Evolutionary conservation across 2,797 vertebrate genomes (phyloP).

Genomic region (Amblyopsis hoosieri): DNA sequence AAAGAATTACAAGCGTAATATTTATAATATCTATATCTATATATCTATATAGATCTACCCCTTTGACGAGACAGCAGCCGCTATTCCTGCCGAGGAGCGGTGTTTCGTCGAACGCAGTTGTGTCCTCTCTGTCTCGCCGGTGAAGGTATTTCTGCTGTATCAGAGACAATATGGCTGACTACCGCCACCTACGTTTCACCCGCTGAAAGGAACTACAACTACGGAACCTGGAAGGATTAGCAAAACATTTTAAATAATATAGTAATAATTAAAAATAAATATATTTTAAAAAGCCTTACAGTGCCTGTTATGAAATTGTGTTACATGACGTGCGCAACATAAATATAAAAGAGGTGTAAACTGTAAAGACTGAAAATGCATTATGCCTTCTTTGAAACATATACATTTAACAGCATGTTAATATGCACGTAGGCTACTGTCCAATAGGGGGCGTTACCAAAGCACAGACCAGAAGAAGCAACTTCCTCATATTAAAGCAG

Average conservation of each 20-base stretch:
- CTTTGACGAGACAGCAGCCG: constrained; percentile 25
- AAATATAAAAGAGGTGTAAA: too few relatives aligned
- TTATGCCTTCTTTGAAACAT: too few relatives aligned
- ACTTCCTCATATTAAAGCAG: too few relatives aligned
- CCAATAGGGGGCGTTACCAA: constrained; percentile 36
- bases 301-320: background rate
- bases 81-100: constrained; percentile 26
- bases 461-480: background rate
- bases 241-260: background rate
- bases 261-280: background rate
- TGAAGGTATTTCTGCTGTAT: constrained; percentile 69
- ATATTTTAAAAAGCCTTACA: background rate
- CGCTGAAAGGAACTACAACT: constrained; percentile 19
- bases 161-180: constrained; percentile 91
- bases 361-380: too few relatives aligned
- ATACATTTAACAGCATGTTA: too few relatives aligned
- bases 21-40: too few relatives aligned
- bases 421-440: background rate
- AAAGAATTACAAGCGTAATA: too few relatives aligned
- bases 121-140: constrained; percentile 47
- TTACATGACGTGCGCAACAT: too few relatives aligned
- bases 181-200: constrained; percentile 26
- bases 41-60: constrained; percentile 52
- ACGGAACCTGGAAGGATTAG: constrained; percentile 4
- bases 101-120: constrained; percentile 16